These are phyloP conservation scores for Drosophila conformis DNA, from an alignment of 2,888 invertebrate genomes.

Conservation along the genomic window DNA sequence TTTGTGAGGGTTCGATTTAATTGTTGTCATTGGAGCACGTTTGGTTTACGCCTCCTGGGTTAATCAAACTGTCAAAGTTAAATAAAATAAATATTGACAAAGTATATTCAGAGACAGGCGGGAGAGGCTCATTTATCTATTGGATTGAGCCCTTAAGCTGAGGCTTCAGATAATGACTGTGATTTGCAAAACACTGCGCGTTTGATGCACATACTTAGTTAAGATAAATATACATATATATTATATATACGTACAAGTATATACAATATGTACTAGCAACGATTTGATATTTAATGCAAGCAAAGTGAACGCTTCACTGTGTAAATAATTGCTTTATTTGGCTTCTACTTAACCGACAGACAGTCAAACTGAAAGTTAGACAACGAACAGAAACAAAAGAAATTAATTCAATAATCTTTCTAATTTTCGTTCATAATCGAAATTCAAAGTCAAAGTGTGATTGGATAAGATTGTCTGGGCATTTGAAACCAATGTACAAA, in stretches of 20 bases:
- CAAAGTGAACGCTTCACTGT: slow-evolving; percentile 37
- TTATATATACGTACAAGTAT: slow-evolving; percentile 7
- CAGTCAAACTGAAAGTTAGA: slow-evolving; percentile 36
- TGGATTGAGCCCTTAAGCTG: slow-evolving; percentile 69
- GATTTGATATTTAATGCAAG: slow-evolving; percentile 61
- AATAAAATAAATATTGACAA: slow-evolving; percentile 69
- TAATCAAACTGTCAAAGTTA: slow-evolving; percentile 60
- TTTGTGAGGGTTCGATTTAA: slow-evolving; percentile 20
- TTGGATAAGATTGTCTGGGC: slow-evolving; percentile 67
- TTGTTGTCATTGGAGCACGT: slow-evolving; percentile 12
- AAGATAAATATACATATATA: slow-evolving; percentile 22
- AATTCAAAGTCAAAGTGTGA: slow-evolving; percentile 38
- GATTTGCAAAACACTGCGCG: slow-evolving; percentile 53
- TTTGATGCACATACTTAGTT: slow-evolving; percentile 25
- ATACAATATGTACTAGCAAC: slow-evolving; percentile 35
- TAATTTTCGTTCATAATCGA: slow-evolving; percentile 29
- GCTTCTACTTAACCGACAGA: slow-evolving; percentile 11
- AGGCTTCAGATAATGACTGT: slow-evolving; percentile 76
- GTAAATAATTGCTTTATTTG: slow-evolving; percentile 57
- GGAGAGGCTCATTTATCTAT: slow-evolving; percentile 64
- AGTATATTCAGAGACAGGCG: not conserved
- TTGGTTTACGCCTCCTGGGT: slow-evolving; percentile 19
- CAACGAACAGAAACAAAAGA: not conserved
- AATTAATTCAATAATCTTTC: slow-evolving; percentile 26
- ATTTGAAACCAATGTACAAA: slow-evolving; percentile 30